These are phyloP conservation scores for Megaptera novaeangliae DNA, from an alignment of 2,113 vertebrate genomes.

Conservation along the genomic window DNA sequence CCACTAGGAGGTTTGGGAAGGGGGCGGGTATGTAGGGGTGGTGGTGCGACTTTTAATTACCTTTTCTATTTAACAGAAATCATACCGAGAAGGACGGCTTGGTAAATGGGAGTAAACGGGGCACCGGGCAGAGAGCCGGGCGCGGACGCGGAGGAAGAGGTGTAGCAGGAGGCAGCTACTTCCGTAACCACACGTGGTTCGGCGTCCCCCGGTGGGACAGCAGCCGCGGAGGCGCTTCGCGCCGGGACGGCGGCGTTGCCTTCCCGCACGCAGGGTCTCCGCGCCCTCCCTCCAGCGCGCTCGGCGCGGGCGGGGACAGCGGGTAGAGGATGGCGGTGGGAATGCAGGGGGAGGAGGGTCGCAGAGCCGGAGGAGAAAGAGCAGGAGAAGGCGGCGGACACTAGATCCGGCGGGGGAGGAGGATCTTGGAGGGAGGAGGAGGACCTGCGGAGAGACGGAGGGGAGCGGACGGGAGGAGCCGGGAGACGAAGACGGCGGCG, in stretches of 20 bases:
- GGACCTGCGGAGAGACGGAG: background rate
- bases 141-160: too few species aligned
- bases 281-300: background rate
- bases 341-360: fast-evolving
- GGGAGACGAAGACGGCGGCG: background rate
- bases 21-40: background rate
- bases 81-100: background rate
- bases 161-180: background rate
- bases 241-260: background rate
- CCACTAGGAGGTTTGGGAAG: background rate
- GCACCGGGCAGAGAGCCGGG: background rate
- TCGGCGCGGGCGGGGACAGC: fast-evolving
- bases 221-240: background rate
- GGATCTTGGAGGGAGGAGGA: background rate
- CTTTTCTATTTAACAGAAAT: background rate
- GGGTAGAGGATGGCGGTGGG: fast-evolving
- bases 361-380: background rate
- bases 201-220: background rate
- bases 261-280: background rate
- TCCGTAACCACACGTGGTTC: background rate
- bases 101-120: background rate
- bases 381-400: background rate
- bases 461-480: fast-evolving
- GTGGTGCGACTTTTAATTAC: background rate
- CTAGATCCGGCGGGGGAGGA: too few species aligned